A percentile compares a stretch with the other conserved stretches of the same genome.
Evolutionary conservation across 2,113 vertebrate genomes (phyloP).

Genomic region (Laterallus jamaicensis): DNA sequence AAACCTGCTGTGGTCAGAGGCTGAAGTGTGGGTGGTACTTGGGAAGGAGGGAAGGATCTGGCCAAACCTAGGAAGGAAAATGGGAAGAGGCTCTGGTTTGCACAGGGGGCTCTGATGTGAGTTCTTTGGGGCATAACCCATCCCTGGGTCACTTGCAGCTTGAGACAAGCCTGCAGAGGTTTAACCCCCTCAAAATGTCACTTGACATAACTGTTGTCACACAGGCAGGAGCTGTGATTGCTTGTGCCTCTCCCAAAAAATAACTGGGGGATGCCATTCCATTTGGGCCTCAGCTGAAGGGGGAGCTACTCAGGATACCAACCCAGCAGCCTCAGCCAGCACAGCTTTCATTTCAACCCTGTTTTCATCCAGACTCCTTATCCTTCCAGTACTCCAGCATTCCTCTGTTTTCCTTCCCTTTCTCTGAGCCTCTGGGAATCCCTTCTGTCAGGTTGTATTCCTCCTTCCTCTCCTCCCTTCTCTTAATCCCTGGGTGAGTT

Average conservation of each 20-base stretch:
- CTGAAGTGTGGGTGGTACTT: neutral
- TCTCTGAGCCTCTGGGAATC: neutral
- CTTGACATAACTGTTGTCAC: rapidly evolving
- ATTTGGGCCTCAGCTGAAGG: neutral
- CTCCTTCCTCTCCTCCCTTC: neutral
- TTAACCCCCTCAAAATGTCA: rapidly evolving
- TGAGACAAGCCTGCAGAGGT: neutral
- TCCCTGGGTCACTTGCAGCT: neutral
- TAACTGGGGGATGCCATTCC: neutral
- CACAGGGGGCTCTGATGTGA: neutral
- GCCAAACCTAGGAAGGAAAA: neutral
- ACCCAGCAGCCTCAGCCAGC: neutral
- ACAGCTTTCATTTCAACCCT: neutral
- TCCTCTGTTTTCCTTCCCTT: neutral
- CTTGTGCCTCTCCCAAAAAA: neutral
- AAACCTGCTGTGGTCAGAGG: neutral
- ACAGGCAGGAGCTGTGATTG: rapidly evolving
- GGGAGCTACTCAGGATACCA: neutral
- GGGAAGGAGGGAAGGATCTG: neutral
- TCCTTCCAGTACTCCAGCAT: neutral
- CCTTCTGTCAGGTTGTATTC: conserved; percentile 5
- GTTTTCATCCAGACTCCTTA: neutral
- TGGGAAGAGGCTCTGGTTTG: too few relatives aligned
- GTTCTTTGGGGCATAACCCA: neutral
- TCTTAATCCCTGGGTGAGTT: neutral